Base-by-base conservation (phyloP, 2,113 vertebrate species). In the Carlito syrichta region DNA sequence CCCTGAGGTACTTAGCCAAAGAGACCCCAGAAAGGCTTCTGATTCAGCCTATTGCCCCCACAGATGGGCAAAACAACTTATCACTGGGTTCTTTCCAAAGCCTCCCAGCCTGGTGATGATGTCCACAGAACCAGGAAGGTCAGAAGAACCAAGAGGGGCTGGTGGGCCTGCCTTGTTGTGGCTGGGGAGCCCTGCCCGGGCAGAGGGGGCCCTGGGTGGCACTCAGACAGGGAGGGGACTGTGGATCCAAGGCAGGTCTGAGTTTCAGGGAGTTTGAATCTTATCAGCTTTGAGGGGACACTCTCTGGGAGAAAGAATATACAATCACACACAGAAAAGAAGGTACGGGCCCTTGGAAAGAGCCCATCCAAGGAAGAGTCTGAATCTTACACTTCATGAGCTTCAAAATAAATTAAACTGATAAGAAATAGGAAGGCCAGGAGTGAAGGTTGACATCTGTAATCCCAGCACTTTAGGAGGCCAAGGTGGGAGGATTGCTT, bases 41-140 rank as follows among this genome's bases (percentile, higher is more conserved):
- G 8, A 17, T 7, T 48, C 32, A 78, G 50, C 20, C 81, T 63
- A 62, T n/a, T 73, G 48, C 13, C 30, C 32, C 5, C 8, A 60
- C 25, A 9, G 22, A 43, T 7, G 13, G 27, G 17, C 27, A 32
- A 35, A 68, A 22, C 23, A 17, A 25, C 8, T 19, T 17, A 30
- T 3, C 0, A 0, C 1, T 9, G 77, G 35, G 32, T n/a, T 73
- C 54, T 88, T 54, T 56, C 54, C 62, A 60, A 27, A 30, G 40
- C 13, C 77, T 71, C 23, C 2, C 0, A 8, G 17, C 0, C 45
- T 13, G 20, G 25, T 0, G 0, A 8, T 11, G 48, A 58, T 32
- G 6, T 45, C 71, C 8, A 2, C 38, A 38, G 71, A 27, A 7
- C 22, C 63, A 23, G 48, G 30, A 40, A 13, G 0, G 22, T 6